Evolutionary conservation across 2,113 vertebrate genomes (phyloP).

Genomic region (Dromaius novaehollandiae): DNA sequence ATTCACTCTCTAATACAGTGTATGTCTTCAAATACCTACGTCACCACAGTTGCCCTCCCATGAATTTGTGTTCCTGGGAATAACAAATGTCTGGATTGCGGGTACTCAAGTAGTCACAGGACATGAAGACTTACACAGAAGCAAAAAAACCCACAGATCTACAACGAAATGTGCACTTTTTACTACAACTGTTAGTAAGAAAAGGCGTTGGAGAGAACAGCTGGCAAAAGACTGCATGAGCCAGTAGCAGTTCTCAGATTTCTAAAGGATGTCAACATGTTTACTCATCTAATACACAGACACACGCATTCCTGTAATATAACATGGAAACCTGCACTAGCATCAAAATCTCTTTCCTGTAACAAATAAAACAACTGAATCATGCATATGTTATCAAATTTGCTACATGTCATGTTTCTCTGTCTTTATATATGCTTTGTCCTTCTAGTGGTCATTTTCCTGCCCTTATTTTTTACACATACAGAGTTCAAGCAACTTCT

Average conservation of each 20-base stretch:
- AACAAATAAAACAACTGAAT: background rate
- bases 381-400: fast-evolving
- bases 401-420: background rate
- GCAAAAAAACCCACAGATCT: fast-evolving
- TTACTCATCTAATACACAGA: background rate
- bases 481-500: background rate
- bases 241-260: background rate
- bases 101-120: fast-evolving
- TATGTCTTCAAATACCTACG: fast-evolving
- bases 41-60: background rate
- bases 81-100: background rate
- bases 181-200: background rate
- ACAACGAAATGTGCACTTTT: background rate
- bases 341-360: background rate
- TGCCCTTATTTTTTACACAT: background rate
- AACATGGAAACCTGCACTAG: background rate
- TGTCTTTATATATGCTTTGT: background rate
- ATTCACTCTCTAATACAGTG: background rate
- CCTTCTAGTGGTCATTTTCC: background rate
- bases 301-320: background rate
- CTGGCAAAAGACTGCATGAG: background rate
- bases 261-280: background rate
- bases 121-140: background rate
- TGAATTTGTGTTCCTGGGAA: background rate
- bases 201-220: background rate